A percentile compares a stretch with the other conserved stretches of the same genome.
Evolutionary conservation across 2,113 vertebrate genomes (phyloP).

Genomic region (Hiodon tergisus): DNA sequence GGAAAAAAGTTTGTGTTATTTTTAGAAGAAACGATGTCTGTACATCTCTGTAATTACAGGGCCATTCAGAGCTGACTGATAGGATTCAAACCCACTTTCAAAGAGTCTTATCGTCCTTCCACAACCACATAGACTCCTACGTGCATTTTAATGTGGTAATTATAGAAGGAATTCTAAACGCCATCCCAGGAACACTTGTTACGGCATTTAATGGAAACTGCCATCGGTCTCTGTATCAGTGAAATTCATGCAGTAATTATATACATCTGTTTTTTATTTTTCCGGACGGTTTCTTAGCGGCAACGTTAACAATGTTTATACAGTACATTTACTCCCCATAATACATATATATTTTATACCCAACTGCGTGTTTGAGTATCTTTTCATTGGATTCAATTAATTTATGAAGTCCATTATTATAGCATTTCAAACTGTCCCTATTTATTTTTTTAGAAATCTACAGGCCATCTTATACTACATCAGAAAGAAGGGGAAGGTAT

Average conservation of each 20-base stretch:
- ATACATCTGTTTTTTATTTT: slow-evolving; percentile 28
- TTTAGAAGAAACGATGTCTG: slow-evolving; percentile 48
- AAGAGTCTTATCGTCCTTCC: slow-evolving; percentile 50
- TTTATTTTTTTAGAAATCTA: slow-evolving; percentile 17
- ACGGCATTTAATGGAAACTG: slow-evolving; percentile 18
- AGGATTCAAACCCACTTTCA: slow-evolving; percentile 42
- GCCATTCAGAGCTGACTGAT: slow-evolving; percentile 53
- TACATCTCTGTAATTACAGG: slow-evolving; percentile 60
- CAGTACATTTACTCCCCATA: slow-evolving; percentile 44
- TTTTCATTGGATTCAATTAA: slow-evolving; percentile 41
- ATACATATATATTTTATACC: slow-evolving; percentile 1
- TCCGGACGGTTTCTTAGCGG: slow-evolving; percentile 16
- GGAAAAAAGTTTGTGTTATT: slow-evolving; percentile 55
- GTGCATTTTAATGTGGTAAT: slow-evolving; percentile 56
- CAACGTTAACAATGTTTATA: slow-evolving; percentile 47
- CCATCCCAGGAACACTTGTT: slow-evolving; percentile 29
- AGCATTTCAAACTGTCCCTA: slow-evolving; percentile 27
- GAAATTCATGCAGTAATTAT: slow-evolving; percentile 43
- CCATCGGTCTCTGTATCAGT: slow-evolving; percentile 24
- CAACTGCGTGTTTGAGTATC: slow-evolving; percentile 37
- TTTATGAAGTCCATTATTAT: slow-evolving; percentile 14
- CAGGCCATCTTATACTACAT: not conserved
- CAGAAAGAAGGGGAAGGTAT: not conserved
- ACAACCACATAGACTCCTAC: slow-evolving; percentile 51
- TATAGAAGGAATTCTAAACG: slow-evolving; percentile 52